Base-by-base conservation (phyloP, 2,888 invertebrate species). In the Torymus texanus region DNA sequence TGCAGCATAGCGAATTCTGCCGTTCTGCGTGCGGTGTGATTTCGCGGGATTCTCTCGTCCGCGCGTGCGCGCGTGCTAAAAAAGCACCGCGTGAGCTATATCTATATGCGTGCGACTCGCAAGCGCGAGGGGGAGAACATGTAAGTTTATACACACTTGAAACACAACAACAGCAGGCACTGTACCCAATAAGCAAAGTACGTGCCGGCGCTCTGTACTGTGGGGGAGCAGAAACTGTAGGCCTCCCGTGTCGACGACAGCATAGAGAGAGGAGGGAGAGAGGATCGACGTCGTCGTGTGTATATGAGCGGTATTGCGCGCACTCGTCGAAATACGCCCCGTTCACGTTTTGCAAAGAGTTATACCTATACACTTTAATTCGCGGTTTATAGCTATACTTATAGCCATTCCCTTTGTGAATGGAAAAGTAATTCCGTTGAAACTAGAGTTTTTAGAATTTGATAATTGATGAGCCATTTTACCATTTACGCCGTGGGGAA, bases 171-270 rank as follows among this genome's bases (percentile, higher is more conserved):
- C 65, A 75, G 75, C 79, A 75, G 71, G 63, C 61, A 75, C 74
- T 79, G 50, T 79, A 79, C 71, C 61, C 70, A 66, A 79, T 79
- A 73, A 75, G 75, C 71, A 79, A 75, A 79, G 75, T 75, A 62
- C 75, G 55, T 72, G 75, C 66, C 72, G 16, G 14, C 41, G 14
- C 41, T 41, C 41, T 41, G 41, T 8, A 41, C 1, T 18, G 68
- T 56, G 67, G 62, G 71, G 55, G 56, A 72, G 51, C 71, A 75
- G 16, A 79, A 66, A 75, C 79, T 79, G 61, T 75, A 79, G 51
- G 41, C 53, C 14, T 21, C 41, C 41, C 1, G 41, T 41, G 29
- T 13, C 67, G 62, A 62, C 67, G 73, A 73, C 73, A 73, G 67
- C 62, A 70, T 74, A 70, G 63, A 75, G 62, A 62, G 74, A 62